A percentile compares a stretch with the other conserved stretches of the same genome.
These are phyloP conservation scores for Columba guinea DNA, from an alignment of 2,797 vertebrate species.

Conservation along the genomic window DNA sequence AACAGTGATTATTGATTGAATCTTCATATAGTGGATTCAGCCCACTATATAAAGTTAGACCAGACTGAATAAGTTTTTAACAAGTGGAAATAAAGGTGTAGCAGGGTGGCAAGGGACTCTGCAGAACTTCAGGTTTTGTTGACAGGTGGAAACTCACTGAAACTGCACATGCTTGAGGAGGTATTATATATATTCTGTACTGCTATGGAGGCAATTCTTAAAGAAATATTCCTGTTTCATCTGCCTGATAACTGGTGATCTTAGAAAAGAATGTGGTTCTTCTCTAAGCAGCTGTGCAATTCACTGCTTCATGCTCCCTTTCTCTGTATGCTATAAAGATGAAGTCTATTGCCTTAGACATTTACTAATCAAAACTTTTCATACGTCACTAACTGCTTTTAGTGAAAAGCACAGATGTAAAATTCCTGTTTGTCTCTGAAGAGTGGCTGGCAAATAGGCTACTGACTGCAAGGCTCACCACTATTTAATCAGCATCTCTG, in stretches of 20 bases:
- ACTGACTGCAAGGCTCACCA: not conserved
- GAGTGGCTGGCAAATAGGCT: not conserved
- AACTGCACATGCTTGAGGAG: not conserved
- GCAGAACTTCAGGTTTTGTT: not conserved
- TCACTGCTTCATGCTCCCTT: not conserved
- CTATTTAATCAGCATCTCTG: not conserved
- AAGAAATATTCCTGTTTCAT: conserved; percentile 32
- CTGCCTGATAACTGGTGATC: conserved; percentile 15
- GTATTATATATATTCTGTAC: not conserved
- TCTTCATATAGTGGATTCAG: not conserved
- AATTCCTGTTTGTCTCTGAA: not conserved
- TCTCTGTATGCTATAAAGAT: not conserved
- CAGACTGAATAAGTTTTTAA: not conserved
- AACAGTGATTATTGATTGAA: not conserved
- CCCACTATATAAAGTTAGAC: not conserved
- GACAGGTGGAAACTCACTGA: conserved; percentile 47
- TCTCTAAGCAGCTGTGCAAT: conserved; percentile 52
- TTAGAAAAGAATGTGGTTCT: not conserved
- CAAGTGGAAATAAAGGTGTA: not conserved
- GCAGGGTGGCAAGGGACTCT: not conserved
- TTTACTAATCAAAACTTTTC: conserved; percentile 62
- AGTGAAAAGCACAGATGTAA: conserved; percentile 28
- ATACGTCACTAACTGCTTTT: conserved; percentile 14
- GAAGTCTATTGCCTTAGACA: conserved; percentile 45
- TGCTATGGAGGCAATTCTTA: conserved; percentile 20